These are phyloP conservation scores for Danio albolineatus DNA, from an alignment of 2,797 vertebrate species.

Conservation along the genomic window DNA sequence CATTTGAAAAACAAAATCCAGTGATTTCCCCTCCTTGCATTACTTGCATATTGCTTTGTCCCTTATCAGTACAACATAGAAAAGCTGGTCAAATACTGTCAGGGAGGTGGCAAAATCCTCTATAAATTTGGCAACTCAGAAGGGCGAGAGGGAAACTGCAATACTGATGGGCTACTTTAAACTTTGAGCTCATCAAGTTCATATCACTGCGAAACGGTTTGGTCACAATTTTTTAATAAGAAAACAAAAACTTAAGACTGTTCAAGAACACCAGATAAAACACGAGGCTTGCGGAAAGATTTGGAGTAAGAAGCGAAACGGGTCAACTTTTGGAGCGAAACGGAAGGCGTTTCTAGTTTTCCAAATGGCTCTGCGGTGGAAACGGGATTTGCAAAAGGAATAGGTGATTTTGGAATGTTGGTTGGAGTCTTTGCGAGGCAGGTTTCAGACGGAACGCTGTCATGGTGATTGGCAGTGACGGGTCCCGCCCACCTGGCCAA, in stretches of 20 bases:
- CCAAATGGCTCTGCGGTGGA: constrained; percentile 24
- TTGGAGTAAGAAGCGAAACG: constrained; percentile 26
- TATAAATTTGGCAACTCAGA: constrained; percentile 73
- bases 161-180: constrained; percentile 68
- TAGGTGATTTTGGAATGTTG: constrained; percentile 85
- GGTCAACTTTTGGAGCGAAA: not conserved
- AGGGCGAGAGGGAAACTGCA: constrained; percentile 53
- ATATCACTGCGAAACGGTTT: constrained; percentile 61
- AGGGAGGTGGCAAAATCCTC: constrained; percentile 34
- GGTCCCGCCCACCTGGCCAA: constrained; percentile 76
- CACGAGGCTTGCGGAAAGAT: constrained; percentile 64
- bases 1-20: constrained; percentile 20
- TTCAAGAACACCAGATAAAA: constrained; percentile 69
- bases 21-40: constrained; percentile 33
- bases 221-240: constrained; percentile 63
- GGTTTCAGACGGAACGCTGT: constrained; percentile 79
- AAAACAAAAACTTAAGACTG: constrained; percentile 66
- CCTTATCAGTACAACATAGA: constrained; percentile 49
- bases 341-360: constrained; percentile 33
- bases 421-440: constrained; percentile 76
- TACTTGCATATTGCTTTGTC: constrained; percentile 47
- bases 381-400: constrained; percentile 58
- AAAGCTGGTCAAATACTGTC: constrained; percentile 56
- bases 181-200: constrained; percentile 59
- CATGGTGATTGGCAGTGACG: constrained; percentile 79